phyloP scores from a whole-genome alignment of 2,888 invertebrate species.

The Hirtodrosophila trivittata region DNA sequence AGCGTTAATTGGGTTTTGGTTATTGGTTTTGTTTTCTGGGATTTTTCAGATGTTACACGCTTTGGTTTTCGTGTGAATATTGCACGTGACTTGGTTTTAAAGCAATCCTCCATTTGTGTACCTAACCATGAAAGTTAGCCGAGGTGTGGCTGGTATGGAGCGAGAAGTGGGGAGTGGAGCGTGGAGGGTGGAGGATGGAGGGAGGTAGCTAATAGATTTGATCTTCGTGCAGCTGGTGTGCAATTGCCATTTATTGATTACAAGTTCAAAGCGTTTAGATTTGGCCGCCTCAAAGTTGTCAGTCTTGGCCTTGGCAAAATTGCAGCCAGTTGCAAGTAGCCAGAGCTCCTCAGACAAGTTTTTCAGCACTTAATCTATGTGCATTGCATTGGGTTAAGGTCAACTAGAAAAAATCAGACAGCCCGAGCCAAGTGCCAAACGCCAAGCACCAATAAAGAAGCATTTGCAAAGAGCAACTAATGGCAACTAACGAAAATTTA shows the following conservation, averaged over 20 bases:
- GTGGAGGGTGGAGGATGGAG: no score
- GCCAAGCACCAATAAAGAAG: slow-evolving; percentile 60
- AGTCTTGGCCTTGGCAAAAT: slow-evolving; percentile 73
- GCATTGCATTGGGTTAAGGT: slow-evolving; percentile 81
- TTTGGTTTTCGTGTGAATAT: slow-evolving; percentile 44
- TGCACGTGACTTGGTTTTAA: slow-evolving; percentile 43
- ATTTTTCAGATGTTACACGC: slow-evolving; percentile 35
- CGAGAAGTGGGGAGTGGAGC: no score
- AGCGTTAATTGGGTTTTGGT: slow-evolving; percentile 69
- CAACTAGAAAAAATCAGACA: slow-evolving; percentile 76
- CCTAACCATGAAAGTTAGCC: slow-evolving; percentile 40
- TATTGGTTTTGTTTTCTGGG: slow-evolving; percentile 27
- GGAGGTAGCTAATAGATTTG: slow-evolving; percentile 13
- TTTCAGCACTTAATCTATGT: slow-evolving; percentile 72
- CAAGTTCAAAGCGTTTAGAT: slow-evolving; percentile 76
- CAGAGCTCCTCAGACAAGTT: slow-evolving; percentile 59
- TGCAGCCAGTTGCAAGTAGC: slow-evolving; percentile 51
- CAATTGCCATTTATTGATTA: slow-evolving; percentile 67
- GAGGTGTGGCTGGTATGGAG: background rate
- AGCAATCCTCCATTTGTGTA: slow-evolving; percentile 36
- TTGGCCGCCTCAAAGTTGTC: slow-evolving; percentile 67
- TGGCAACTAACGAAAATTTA: slow-evolving; percentile 61
- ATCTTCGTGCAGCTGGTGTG: slow-evolving; percentile 66
- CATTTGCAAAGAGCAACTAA: slow-evolving; percentile 62
- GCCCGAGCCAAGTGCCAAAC: slow-evolving; percentile 40